Conservation (phyloP, 2,113 vertebrate genomes). For the Merops nubicus region DNA sequence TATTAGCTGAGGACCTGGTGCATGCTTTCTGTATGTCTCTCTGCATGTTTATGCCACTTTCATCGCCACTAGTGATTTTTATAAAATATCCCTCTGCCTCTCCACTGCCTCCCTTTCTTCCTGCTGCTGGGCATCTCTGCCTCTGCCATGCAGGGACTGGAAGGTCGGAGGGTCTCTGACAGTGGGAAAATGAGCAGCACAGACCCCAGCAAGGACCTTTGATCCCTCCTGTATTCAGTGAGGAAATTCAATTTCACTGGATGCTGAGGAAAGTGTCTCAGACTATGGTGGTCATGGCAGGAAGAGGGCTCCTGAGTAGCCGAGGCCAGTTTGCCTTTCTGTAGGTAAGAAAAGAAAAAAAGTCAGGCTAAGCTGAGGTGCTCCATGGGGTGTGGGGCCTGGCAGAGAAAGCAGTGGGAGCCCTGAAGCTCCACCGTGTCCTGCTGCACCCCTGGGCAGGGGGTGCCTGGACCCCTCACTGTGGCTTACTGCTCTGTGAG, state of each 20-base stretch:
- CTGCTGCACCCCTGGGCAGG: background rate
- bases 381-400: background rate
- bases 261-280: background rate
- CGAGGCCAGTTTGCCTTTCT: background rate
- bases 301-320: background rate
- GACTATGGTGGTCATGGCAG: accelerated
- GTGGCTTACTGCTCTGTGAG: accelerated
- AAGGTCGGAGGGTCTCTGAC: background rate
- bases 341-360: background rate
- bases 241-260: background rate
- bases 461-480: accelerated
- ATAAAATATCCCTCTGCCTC: background rate
- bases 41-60: background rate
- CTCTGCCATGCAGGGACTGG: background rate
- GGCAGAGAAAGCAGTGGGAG: background rate
- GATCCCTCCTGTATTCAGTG: background rate
- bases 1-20: slow-evolving; percentile 6
- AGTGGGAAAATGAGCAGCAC: accelerated
- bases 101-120: background rate
- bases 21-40: background rate
- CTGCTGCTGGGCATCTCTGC: background rate
- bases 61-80: background rate
- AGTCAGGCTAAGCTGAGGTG: background rate
- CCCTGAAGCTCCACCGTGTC: background rate
- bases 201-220: background rate